These are phyloP conservation scores for Amyelois transitella DNA, from an alignment of 1,140 invertebrate genomes.

Conservation along the genomic window DNA sequence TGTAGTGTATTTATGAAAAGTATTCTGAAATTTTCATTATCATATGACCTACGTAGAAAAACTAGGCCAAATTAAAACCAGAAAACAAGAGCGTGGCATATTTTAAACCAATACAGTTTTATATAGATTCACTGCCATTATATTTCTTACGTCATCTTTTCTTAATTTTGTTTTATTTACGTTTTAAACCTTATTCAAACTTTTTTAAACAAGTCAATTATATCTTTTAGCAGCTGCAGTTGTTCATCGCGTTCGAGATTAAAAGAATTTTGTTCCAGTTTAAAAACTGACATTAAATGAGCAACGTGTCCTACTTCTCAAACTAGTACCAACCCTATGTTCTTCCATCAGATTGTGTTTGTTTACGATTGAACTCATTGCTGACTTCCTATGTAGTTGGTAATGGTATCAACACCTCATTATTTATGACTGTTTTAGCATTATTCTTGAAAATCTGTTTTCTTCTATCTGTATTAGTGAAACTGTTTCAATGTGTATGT, in stretches of 20 bases:
- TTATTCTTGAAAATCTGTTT: too few species aligned
- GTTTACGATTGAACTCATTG: conserved; percentile 19
- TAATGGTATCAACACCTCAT: neutral
- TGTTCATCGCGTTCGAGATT: neutral
- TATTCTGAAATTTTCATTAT: too few species aligned
- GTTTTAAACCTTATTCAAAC: neutral
- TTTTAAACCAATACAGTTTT: too few species aligned
- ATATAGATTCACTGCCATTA: too few species aligned
- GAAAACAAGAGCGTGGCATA: too few species aligned
- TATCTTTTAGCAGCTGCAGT: neutral
- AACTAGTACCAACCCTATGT: conserved; percentile 5
- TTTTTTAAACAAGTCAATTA: neutral
- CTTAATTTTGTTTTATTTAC: neutral
- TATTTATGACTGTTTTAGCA: neutral
- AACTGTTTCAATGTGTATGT: too few species aligned
- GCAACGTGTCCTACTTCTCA: neutral
- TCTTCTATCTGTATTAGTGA: too few species aligned
- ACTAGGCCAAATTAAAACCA: too few species aligned
- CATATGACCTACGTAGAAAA: too few species aligned
- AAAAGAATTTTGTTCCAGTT: neutral
- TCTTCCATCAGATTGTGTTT: conserved; percentile 18
- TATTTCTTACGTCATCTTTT: too few species aligned
- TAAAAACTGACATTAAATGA: too few species aligned
- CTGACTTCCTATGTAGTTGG: conserved; percentile 10
- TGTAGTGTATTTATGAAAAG: too few species aligned